Base-by-base conservation (phyloP, 2,888 invertebrate genomes). In the Eupithecia centaureata region DNA sequence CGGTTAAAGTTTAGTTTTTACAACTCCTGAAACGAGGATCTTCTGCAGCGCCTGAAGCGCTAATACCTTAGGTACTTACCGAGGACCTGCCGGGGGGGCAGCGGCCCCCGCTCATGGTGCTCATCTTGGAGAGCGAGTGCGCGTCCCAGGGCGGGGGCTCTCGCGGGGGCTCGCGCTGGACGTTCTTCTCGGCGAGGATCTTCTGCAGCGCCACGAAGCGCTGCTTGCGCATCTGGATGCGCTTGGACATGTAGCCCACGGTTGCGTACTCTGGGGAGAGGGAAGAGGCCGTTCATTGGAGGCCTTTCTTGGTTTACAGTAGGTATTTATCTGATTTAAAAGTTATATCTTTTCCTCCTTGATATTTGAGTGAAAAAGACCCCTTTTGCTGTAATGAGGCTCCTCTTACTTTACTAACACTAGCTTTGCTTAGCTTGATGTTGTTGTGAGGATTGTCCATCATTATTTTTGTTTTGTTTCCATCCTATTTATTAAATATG, bases 161-260 rank as follows among this genome's bases (percentile, higher is more conserved):
- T 79, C 96, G 95, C 83, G 94, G 94, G 68, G 94, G 94, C 87
- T 96, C 96, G 79, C 96, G 95, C 85, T 96, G 96, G 74, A 96
- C 94, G 89, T 97, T 97, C 94, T 97, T 97, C 92, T 97, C 96
- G 82, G 97, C 97, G 81, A 97, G 96, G 88, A 97, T 96, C 92
- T 97, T 97, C 89, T 97, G 97, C 82, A 97, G 96, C 76, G 96
- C 96, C 90, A 96, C 94, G 91, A 97, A 97, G 82, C 97, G 95
- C 91, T 97, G 97, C 93, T 97, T 97, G 85, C 97, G 94, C 97
- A 98, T 97, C 91, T 97, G 97, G 90, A 98, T 97, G 91, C 98
- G 95, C 94, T 98, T 98, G 78, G 97, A 97, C 96, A 98, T 97
- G 94, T 98, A 98, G 81, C 98, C 98, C 82, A 98, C 98, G 78